Evolutionary conservation across 2,113 vertebrate species (phyloP).

Genomic region (Nestor notabilis): DNA sequence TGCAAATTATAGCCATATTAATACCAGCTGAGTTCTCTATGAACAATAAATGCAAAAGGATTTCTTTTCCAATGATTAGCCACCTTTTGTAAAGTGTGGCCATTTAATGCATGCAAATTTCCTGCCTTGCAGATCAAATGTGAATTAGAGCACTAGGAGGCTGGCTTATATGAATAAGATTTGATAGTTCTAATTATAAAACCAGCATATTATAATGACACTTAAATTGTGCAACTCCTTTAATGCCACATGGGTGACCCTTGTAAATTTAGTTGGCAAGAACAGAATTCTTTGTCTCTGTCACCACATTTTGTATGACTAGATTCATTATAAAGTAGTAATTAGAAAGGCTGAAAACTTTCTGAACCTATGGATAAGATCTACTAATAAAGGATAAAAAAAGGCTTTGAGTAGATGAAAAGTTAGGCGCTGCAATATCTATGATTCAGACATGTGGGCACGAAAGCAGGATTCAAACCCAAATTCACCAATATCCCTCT

Average conservation of each 20-base stretch:
- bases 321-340: neutral
- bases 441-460: neutral
- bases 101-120: constrained; percentile 65
- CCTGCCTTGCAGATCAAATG: constrained; percentile 54
- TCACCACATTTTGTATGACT: neutral
- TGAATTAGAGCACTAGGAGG: constrained; percentile 58
- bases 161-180: constrained; percentile 50
- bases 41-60: constrained; percentile 62
- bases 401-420: neutral
- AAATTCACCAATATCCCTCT: neutral
- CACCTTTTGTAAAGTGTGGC: constrained; percentile 53
- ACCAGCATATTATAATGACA: constrained; percentile 52
- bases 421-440: neutral
- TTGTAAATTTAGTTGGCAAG: neutral
- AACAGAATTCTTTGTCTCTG: neutral
- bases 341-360: neutral
- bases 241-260: neutral
- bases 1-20: constrained; percentile 65
- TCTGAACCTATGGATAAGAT: neutral
- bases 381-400: neutral
- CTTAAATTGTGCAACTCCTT: constrained; percentile 52
- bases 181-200: constrained; percentile 65
- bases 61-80: constrained; percentile 33
- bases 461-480: neutral
- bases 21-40: constrained; percentile 31